A percentile compares a stretch with the other conserved stretches of the same genome.
Conservation (phyloP, 2,797 vertebrate species). For the Brachyalestes nurse region DNA sequence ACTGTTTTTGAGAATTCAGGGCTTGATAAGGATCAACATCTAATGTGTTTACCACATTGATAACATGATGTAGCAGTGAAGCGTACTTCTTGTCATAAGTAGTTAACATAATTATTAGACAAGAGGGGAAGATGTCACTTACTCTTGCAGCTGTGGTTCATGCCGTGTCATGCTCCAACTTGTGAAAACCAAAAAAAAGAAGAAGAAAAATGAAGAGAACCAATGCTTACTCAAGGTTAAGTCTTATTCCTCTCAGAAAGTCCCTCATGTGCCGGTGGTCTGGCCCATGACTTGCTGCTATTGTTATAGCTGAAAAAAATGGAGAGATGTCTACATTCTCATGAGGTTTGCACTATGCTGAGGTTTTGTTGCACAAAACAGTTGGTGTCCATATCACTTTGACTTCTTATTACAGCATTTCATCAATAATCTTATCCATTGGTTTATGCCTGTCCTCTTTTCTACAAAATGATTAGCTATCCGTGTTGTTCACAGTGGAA, state of each 20-base stretch:
- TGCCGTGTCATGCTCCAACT: slow-evolving; percentile 16
- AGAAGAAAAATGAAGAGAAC: slow-evolving; percentile 34
- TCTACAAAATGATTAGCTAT: neutral
- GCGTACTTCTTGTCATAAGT: slow-evolving; percentile 40
- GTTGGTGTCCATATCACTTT: slow-evolving; percentile 36
- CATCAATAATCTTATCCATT: neutral
- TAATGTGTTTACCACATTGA: slow-evolving; percentile 13
- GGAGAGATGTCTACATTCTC: slow-evolving; percentile 58
- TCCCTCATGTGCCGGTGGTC: slow-evolving; percentile 59
- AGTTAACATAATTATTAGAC: slow-evolving; percentile 48
- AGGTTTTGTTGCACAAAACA: slow-evolving; percentile 53
- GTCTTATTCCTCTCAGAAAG: slow-evolving; percentile 53
- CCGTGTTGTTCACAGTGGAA: neutral
- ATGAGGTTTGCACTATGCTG: slow-evolving; percentile 53
- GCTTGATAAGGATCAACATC: slow-evolving; percentile 20
- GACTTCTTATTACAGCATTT: neutral
- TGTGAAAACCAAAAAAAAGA: neutral
- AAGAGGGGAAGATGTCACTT: slow-evolving; percentile 34
- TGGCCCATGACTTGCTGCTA: slow-evolving; percentile 56
- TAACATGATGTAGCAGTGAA: slow-evolving; percentile 15
- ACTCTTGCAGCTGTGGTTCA: slow-evolving; percentile 53
- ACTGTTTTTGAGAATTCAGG: slow-evolving; percentile 13
- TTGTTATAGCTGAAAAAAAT: slow-evolving; percentile 61
- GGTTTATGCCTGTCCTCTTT: neutral
- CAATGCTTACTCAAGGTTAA: slow-evolving; percentile 51